Evolutionary conservation across 1,140 invertebrate species (phyloP), one percentile per base, ranked within the genome.

Genomic region (Drosophila dunni): DNA sequence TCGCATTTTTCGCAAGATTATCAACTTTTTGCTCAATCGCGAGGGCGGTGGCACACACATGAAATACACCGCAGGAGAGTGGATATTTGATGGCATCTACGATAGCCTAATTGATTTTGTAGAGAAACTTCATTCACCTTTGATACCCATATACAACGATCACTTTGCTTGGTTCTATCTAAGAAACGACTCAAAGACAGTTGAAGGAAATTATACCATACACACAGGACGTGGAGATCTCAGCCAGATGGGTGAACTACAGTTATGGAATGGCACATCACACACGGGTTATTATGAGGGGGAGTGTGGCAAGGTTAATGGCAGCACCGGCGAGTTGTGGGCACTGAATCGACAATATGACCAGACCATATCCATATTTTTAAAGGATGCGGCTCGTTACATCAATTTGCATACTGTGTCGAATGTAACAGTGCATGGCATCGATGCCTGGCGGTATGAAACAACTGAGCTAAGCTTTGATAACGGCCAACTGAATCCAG

Each of bases 131-230:
- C 91, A 95, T 9, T 94, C 95, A 2, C 89, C 94, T 0, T 81
- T 93, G 0, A 85, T 91, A 1, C 83, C 93, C 3, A 60, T 96
- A 40, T 95, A 95, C 1, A 95, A 92, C 83, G 93, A 94, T 58
- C 95, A 94, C 85, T 97, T 97, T 90, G 96, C 94, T n/a, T 97
- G 96, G 96, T 96, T 97, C 89, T 96, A 95, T 86, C 79, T 96
- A 94, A 93, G 96, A 54, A 97, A 97, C 89, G 93, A 93, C 24
- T 95, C 95, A 0, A 91, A 94, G 15, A 94, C 93, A 0, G 96
- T 94, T 79, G 96, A 97, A 91, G 96, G 96, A 3, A 93, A 93
- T 24, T 96, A 95, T 76, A 95, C 94, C 13, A 96, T 97, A 93
- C 93, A 95, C 48, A 96, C 95, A 1, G 96, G 96, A 4, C 91